Conservation (phyloP, 2,888 invertebrate species). For the Diabrotica balteata region DNA sequence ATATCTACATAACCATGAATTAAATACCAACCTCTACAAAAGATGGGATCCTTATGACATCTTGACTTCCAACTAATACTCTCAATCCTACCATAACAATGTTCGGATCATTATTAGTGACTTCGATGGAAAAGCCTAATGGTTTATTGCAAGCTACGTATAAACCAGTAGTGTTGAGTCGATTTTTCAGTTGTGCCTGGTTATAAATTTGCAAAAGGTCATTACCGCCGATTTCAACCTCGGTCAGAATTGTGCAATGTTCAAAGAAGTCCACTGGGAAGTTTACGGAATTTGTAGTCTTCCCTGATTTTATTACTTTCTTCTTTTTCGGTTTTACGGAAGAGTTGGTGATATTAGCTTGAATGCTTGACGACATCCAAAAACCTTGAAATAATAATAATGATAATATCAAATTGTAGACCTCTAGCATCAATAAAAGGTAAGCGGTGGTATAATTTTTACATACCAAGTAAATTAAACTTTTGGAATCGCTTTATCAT, state of each 20-base stretch:
- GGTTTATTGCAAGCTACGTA: constrained; percentile 93
- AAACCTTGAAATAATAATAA: constrained; percentile 57
- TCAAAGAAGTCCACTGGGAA: constrained; percentile 97
- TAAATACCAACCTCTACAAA: constrained; percentile 68
- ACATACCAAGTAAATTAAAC: too few species aligned
- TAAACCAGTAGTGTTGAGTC: constrained; percentile 84
- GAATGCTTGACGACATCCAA: constrained; percentile 73
- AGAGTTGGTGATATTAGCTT: constrained; percentile 61
- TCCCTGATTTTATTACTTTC: constrained; percentile 65
- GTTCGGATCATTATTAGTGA: constrained; percentile 84
- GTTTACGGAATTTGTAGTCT: constrained; percentile 72
- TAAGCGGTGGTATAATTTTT: too few species aligned
- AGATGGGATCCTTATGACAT: constrained; percentile 78
- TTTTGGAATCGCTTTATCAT: too few species aligned
- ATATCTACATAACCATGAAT: background rate
- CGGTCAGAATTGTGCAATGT: constrained; percentile 88
- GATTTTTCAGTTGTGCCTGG: constrained; percentile 88
- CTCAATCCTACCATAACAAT: constrained; percentile 82
- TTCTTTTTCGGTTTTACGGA: constrained; percentile 65
- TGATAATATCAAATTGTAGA: too few species aligned
- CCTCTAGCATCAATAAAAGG: too few species aligned
- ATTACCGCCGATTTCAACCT: constrained; percentile 94
- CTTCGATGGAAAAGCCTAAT: constrained; percentile 87
- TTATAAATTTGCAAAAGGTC: constrained; percentile 95
- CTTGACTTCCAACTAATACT: constrained; percentile 85